Base-by-base conservation (phyloP, 2,113 vertebrate species). In the Chrysochloris asiatica region DNA sequence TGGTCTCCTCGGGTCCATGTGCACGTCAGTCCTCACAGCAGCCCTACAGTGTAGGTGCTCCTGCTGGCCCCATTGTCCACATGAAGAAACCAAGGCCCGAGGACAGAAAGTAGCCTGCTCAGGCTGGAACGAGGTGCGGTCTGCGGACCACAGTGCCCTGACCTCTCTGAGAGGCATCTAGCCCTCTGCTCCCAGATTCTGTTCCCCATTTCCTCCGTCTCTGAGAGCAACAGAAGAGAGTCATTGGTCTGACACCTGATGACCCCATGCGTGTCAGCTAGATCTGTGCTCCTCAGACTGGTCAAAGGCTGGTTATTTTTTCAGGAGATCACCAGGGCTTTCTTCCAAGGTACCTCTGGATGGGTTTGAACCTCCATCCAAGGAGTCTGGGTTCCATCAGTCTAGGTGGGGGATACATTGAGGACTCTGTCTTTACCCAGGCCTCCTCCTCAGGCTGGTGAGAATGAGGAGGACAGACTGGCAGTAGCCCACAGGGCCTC, bases 401-500 rank as follows among this genome's bases (percentile, higher is more conserved):
- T n/a, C n/a, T n/a, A n/a, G n/a, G n/a, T n/a, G n/a, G n/a, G n/a
- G n/a, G n/a, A n/a, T n/a, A n/a, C n/a, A n/a, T n/a, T n/a, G n/a
- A n/a, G n/a, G n/a, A n/a, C n/a, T n/a, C n/a, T n/a, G n/a, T n/a
- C n/a, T n/a, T n/a, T n/a, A n/a, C n/a, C n/a, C n/a, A n/a, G n/a
- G n/a, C n/a, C n/a, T n/a, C n/a, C n/a, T n/a, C n/a, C n/a, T n/a
- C n/a, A n/a, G n/a, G n/a, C n/a, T n/a, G n/a, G n/a, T n/a, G n/a
- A n/a, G n/a, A n/a, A n/a, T n/a, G n/a, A n/a, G n/a, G n/a, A n/a
- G n/a, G n/a, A n/a, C n/a, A n/a, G n/a, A n/a, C n/a, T n/a, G n/a
- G n/a, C 56, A 0, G 13, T 8, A 1, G 33, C 59, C 0, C 0
- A 48, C 21, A 0, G 22, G 47, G 41, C 48, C 4, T 48, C 48